Evolutionary conservation across 1,140 invertebrate species (phyloP).

Genomic region (Drosophila sturtevanti): DNA sequence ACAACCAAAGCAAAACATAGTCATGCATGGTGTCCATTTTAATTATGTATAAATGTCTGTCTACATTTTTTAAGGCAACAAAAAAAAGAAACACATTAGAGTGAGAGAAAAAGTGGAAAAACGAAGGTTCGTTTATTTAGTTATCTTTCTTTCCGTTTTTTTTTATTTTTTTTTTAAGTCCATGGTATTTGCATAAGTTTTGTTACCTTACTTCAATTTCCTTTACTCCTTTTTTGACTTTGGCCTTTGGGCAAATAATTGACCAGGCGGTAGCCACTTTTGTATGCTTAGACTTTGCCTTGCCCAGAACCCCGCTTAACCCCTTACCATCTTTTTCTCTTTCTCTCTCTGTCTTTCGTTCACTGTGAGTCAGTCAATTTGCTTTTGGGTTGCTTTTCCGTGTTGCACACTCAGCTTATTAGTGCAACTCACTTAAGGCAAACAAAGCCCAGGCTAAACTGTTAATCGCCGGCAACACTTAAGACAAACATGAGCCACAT

Average conservation of each 20-base stretch:
- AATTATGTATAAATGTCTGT: slow-evolving; percentile 64
- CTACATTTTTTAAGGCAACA: slow-evolving; percentile 38
- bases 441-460: slow-evolving; percentile 68
- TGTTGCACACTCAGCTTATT: slow-evolving; percentile 56
- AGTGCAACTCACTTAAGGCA: slow-evolving; percentile 65
- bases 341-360: too few relatives aligned
- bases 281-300: slow-evolving; percentile 42
- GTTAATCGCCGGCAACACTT: slow-evolving; percentile 68
- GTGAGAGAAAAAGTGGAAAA: not conserved
- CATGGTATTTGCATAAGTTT: slow-evolving; percentile 53
- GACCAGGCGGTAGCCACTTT: slow-evolving; percentile 51
- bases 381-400: slow-evolving; percentile 28
- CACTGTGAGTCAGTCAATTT: slow-evolving; percentile 50
- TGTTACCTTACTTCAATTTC: slow-evolving; percentile 23
- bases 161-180: not conserved
- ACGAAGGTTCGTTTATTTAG: not conserved
- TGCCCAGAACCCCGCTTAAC: too few relatives aligned
- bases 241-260: slow-evolving; percentile 58
- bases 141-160: too few relatives aligned
- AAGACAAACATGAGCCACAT: slow-evolving; percentile 59
- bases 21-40: slow-evolving; percentile 61
- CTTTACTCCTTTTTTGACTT: not conserved
- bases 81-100: not conserved
- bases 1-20: slow-evolving; percentile 21
- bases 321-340: not conserved